Evolutionary conservation across 2,113 vertebrate species (phyloP).

Genomic region (Triplophysa siluroides): DNA sequence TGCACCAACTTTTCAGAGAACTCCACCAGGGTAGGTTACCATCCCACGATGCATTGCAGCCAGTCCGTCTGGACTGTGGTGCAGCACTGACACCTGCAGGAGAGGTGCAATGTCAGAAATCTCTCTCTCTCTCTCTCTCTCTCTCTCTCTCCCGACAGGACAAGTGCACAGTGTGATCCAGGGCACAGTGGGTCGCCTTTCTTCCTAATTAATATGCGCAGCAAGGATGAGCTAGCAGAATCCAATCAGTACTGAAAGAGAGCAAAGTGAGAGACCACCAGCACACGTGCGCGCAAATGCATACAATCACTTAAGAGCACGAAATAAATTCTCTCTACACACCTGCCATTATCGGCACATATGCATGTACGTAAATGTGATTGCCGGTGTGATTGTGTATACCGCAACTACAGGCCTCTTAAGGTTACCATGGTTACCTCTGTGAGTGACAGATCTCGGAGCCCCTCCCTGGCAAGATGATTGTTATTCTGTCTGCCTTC

Average conservation of each 20-base stretch:
- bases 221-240: slow-evolving; percentile 54
- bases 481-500: not conserved
- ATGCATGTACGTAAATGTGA: slow-evolving; percentile 30
- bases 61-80: slow-evolving; percentile 59
- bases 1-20: not conserved
- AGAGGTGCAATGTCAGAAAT: slow-evolving; percentile 52
- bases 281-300: slow-evolving; percentile 28
- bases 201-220: slow-evolving; percentile 61
- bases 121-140: not conserved
- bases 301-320: slow-evolving; percentile 27
- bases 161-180: slow-evolving; percentile 49
- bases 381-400: not conserved
- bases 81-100: slow-evolving; percentile 80
- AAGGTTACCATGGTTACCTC: slow-evolving; percentile 18
- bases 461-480: not conserved
- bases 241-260: slow-evolving; percentile 56
- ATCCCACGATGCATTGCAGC: slow-evolving; percentile 67
- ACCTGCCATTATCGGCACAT: not conserved
- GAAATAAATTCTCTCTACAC: not conserved
- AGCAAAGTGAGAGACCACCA: slow-evolving; percentile 30
- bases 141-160: slow-evolving; percentile 41
- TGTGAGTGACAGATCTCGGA: slow-evolving; percentile 15
- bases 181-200: slow-evolving; percentile 48
- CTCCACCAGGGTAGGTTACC: slow-evolving; percentile 54
- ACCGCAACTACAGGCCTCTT: not conserved